Evolutionary conservation across 2,113 vertebrate genomes (phyloP).

Genomic region (Trachemys scripta): DNA sequence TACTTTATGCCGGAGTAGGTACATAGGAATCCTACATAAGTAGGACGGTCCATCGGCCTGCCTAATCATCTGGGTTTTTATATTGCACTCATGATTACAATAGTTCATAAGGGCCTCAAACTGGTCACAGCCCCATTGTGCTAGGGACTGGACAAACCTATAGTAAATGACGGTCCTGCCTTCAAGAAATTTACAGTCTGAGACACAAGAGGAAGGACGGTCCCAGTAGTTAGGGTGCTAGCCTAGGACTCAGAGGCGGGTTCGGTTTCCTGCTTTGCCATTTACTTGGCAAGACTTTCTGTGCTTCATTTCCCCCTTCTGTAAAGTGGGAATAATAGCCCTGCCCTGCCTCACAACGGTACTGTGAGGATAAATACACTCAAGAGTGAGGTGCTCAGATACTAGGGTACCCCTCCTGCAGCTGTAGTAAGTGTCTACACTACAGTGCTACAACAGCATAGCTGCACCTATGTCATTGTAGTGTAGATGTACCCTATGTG

Average conservation of each 20-base stretch:
- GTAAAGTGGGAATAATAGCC: not conserved
- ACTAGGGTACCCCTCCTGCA: not conserved
- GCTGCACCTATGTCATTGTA: not conserved
- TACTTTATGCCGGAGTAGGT: accelerated
- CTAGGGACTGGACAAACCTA: not conserved
- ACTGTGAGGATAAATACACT: not conserved
- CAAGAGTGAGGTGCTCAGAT: not conserved
- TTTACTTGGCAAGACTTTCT: not conserved
- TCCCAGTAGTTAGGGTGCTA: not conserved
- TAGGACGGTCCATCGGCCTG: not conserved
- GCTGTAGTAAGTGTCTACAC: not conserved
- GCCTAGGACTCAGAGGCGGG: not conserved
- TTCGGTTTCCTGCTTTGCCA: not conserved
- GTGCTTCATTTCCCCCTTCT: not conserved
- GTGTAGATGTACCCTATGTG: not conserved
- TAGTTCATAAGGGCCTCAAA: not conserved
- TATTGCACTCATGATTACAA: not conserved
- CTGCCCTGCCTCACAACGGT: not conserved
- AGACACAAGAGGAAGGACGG: not conserved
- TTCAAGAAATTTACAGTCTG: not conserved
- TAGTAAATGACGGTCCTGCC: not conserved
- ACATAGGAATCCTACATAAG: not conserved
- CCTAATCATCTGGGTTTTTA: constrained; percentile 8
- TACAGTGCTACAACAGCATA: too few relatives aligned
- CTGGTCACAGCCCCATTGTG: not conserved